Percentiles rank a stretch among this genome's conserved stretches.
These are phyloP conservation scores for Stegastes partitus DNA, from an alignment of 2,113 vertebrate genomes.

Conservation along the genomic window DNA sequence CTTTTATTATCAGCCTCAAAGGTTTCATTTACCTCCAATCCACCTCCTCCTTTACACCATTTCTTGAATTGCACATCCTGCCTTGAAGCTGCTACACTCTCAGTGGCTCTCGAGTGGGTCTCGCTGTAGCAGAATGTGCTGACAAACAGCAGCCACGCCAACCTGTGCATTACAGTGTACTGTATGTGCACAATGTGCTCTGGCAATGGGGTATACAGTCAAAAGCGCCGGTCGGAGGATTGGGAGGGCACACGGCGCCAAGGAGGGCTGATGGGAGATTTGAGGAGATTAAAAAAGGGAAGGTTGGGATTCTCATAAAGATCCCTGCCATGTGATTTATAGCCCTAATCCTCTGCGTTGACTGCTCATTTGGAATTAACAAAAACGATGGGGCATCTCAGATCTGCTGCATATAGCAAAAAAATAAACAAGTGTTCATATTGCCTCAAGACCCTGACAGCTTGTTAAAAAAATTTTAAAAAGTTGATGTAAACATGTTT, in stretches of 20 bases:
- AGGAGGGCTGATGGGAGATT: conserved; percentile 54
- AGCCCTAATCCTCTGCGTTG: conserved; percentile 30
- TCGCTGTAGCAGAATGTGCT: conserved; percentile 48
- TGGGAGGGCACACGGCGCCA: conserved; percentile 29
- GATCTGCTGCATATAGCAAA: conserved; percentile 16
- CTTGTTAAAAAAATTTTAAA: background rate
- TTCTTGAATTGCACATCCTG: conserved; percentile 8
- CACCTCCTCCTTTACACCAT: conserved; percentile 16
- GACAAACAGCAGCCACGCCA: conserved; percentile 38
- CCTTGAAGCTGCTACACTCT: conserved; percentile 6
- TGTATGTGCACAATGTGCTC: conserved; percentile 8
- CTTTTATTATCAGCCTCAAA: background rate
- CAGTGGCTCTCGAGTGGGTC: conserved; percentile 19
- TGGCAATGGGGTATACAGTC: background rate
- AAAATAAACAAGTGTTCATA: conserved; percentile 9
- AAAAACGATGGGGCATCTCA: background rate
- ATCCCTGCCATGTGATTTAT: conserved; percentile 44
- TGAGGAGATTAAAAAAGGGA: conserved; percentile 56
- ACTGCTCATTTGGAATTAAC: conserved; percentile 42
- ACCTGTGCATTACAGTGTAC: conserved; percentile 27
- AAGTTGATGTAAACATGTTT: conserved; percentile 5
- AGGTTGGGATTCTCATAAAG: conserved; percentile 51
- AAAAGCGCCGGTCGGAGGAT: conserved; percentile 16
- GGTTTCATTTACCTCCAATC: conserved; percentile 1
- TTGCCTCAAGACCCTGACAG: background rate